Base-by-base conservation (phyloP, 2,888 invertebrate species). In the Nemotelus pantherinus region DNA sequence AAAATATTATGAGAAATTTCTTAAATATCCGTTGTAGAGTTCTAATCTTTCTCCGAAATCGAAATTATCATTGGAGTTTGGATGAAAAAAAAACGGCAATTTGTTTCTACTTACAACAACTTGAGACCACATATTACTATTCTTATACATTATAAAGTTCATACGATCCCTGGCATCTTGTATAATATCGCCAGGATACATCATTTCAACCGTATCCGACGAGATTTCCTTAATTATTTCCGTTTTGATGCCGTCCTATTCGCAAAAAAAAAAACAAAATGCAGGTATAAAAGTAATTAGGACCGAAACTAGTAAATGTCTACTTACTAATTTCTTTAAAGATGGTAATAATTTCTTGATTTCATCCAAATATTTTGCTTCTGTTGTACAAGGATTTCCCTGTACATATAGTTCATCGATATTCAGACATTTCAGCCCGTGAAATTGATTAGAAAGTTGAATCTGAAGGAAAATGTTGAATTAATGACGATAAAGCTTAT, bases 41-140 rank as follows among this genome's bases (percentile, higher is more conserved):
- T 25, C 25, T 25, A 25, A 25, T 25, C 25, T 25, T 25, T 25
- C 25, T 25, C 25, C 25, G 25, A 25, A 25, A 25, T 25, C 25
- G 25, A 25, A 25, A 25, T 25, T 25, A 25, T 25, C 25, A 25
- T 25, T 25, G 25, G 25, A 25, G 25, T 25, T 25, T 25, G 25
- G 1, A 25, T 25, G 25, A 25, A 25, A 25, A 25, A 25, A 25
- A 25, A 25, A 25, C 25, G 1, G 25, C 25, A 25, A 25, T 25
- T 58, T 25, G 3, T 41, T 1, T 4, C 44, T 53, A 67, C 79
- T 78, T 68, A 79, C 79, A 7, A 79, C 43, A 2, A 81, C 76
- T 64, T 80, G 79, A 79, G 79, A 79, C 81, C 81, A 81, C 72
- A 76, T 78, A 3, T 80, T 77, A 53, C 78, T 79, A 3, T 43